Evolutionary conservation across 2,888 invertebrate genomes (phyloP), one percentile per base, ranked within the genome.

Genomic region (Eristalis intricaria): DNA sequence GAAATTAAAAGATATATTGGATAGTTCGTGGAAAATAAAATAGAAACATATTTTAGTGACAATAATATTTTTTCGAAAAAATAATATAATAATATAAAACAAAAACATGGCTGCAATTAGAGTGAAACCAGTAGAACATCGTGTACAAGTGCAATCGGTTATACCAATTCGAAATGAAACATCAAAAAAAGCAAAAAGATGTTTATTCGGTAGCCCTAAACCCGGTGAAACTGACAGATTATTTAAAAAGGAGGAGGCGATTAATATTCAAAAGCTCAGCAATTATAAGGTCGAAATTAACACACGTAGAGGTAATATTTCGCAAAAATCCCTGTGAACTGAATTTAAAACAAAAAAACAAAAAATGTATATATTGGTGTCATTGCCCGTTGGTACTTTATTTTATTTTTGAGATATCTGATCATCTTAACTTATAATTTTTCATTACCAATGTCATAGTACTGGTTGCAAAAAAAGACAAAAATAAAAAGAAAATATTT

Each of bases 351-450:
- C n/a, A n/a, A n/a, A n/a, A n/a, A n/a, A n/a, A 50, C 19, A 19
- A 19, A 50, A 50, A 19, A 5, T 32, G 58, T 35, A 23, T 15
- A 15, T 2, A 22, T 70, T 35, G 29, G 23, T 22, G 35, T 58
- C 26, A 38, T 75, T 64, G 32, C 32, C 35, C 29, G 50, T 66
- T 68, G 29, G 15, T 61, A 61, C 26, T 76, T 65, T 19, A 22
- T 38, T 40, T 65, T 38, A 65, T 65, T 23, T 15, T 19, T 50
- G 50, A 50, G 50, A 43, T 43, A 13, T 38, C 11, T n/a, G n/a
- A 15, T 43, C 43, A 15, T 4, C 43, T 19, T 43, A 43, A 19
- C 7, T 43, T 43, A 7, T 43, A n/a, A 43, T 43, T n/a, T 19
- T 43, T 43, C n/a, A n/a, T 19, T n/a, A n/a, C 43, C 13, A 13